Percentiles rank a stretch among this genome's conserved stretches.
phyloP scores from a whole-genome alignment of 2,113 vertebrate genomes.

The Motacilla alba region DNA sequence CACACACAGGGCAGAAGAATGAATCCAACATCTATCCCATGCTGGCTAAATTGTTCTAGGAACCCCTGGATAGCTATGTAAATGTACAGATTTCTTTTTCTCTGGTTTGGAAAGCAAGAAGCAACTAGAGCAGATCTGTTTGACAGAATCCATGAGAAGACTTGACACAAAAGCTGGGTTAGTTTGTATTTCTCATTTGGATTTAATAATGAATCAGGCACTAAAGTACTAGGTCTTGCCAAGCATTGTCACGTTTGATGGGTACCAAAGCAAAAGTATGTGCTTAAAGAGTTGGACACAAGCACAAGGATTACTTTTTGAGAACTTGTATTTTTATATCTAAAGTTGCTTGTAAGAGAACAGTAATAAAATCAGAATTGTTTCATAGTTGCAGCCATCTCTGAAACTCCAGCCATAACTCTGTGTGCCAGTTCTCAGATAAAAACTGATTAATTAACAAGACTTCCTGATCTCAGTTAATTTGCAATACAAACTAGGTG shows the following conservation, averaged over 20 bases:
- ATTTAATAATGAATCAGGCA: not conserved
- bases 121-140: not conserved
- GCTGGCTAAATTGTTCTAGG: not conserved
- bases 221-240: not conserved
- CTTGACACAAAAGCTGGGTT: not conserved
- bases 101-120: not conserved
- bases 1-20: not conserved
- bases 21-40: not conserved
- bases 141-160: not conserved
- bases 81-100: not conserved
- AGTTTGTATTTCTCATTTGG: not conserved
- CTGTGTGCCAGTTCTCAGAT: not conserved
- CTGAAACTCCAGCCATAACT: not conserved
- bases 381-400: not conserved
- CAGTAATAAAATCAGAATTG: not conserved
- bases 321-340: not conserved
- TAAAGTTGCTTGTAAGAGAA: not conserved
- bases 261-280: not conserved
- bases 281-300: not conserved
- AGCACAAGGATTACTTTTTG: not conserved
- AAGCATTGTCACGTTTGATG: not conserved
- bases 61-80: not conserved
- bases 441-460: conserved; percentile 7
- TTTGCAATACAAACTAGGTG: not conserved
- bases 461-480: not conserved